phyloP scores from a whole-genome alignment of 2,113 vertebrate genomes.

The Platichthys stellatus region DNA sequence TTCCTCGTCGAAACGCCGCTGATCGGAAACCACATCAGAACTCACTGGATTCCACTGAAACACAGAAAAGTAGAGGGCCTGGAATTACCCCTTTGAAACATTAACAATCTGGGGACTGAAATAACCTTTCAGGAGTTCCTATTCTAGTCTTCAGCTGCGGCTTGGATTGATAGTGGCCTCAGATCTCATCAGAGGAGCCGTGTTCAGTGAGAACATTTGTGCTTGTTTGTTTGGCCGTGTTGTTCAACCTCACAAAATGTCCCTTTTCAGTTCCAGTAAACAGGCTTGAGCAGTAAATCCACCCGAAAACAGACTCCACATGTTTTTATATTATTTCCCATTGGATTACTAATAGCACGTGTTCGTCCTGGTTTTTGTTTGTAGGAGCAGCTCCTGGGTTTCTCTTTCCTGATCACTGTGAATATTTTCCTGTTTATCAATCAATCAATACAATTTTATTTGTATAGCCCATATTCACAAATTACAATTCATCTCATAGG shows the following conservation, averaged over 20 bases:
- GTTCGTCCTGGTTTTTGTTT: not conserved
- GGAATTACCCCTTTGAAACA: slow-evolving; percentile 70
- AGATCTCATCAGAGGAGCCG: slow-evolving; percentile 38
- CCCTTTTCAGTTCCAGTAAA: slow-evolving; percentile 51
- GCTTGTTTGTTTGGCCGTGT: slow-evolving; percentile 50
- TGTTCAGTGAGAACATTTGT: slow-evolving; percentile 50
- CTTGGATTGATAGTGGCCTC: slow-evolving; percentile 57
- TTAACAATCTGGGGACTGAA: slow-evolving; percentile 64
- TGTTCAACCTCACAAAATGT: slow-evolving; percentile 50
- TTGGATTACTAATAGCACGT: not conserved
- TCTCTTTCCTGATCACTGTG: not conserved
- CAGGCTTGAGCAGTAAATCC: slow-evolving; percentile 14
- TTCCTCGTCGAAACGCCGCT: slow-evolving; percentile 67
- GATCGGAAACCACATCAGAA: slow-evolving; percentile 80
- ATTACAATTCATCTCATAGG: no score
- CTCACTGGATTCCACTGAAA: slow-evolving; percentile 70
- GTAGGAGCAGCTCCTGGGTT: not conserved
- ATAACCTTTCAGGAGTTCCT: slow-evolving; percentile 62
- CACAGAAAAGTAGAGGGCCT: slow-evolving; percentile 57
- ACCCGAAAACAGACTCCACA: slow-evolving; percentile 31
- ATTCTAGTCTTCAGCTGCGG: slow-evolving; percentile 53
- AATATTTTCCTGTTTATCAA: not conserved
- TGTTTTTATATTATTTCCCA: not conserved
- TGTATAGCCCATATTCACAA: no score
- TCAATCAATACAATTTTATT: no score